Base-by-base conservation (phyloP, 2,888 invertebrate species). In the Lithosia quadra region DNA sequence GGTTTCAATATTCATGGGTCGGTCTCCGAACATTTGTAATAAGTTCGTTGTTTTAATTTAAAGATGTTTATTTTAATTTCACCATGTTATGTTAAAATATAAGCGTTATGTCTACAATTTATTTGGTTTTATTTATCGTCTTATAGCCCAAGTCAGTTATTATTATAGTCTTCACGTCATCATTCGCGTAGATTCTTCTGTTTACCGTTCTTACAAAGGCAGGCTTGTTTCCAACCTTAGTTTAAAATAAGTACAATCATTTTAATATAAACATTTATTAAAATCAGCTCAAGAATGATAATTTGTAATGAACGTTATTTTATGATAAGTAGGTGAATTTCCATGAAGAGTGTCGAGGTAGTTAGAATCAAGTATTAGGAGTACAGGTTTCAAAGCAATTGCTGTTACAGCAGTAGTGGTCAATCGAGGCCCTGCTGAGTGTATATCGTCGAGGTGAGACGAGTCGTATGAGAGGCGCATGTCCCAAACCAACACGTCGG, bases 401-500 rank as follows among this genome's bases (percentile, higher is more conserved):
- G 95, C 91, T 18, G 95, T 86, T 0, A 95, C 96, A 8, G 96
- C 95, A 0, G 96, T 96, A 4, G 96, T 93, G 36, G 95, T 85
- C 43, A 95, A 87, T 69, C 94, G 92, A 0, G 92, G 91, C 1
- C 92, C 92, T 1, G 95, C 93, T 28, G 94, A 94, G 76, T 96
- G 95, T 4, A 96, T 95, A 73, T 92, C 87, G 39, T 90, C 79
- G 71, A 96, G 92, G 70, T 90, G 91, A 1, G 91, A 88, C 0
- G 85, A 75, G 74, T 91, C 91, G 88, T 95, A 96, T 1, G 87
- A 75, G 0, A 88, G 87, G 24, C 89, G 89, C 0, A 94, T 87
- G 81, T 96, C 95, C 96, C 96, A 96, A 34, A 95, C 88, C 74
- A 96, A 95, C 0, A 96, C 91, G 63, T 96, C 96, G 0, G 95